These are phyloP conservation scores for Caenorhabditis virilis DNA, from an alignment of 2,888 invertebrate species.

Conservation along the genomic window DNA sequence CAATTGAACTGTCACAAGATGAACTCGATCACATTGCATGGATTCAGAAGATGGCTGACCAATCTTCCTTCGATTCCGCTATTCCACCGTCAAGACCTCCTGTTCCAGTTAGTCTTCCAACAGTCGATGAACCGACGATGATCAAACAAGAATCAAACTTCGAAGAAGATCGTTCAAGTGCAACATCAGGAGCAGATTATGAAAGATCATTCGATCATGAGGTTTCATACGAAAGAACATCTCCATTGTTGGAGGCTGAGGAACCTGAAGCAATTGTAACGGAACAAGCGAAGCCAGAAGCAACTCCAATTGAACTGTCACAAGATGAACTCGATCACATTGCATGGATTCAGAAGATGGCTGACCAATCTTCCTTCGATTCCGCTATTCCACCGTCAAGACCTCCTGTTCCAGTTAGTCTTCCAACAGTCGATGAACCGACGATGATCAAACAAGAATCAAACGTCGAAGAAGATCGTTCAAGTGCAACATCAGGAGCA, in stretches of 20 bases:
- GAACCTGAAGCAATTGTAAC: background rate
- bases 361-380: conserved; percentile 11
- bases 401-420: background rate
- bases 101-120: conserved; percentile 10
- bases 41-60: conserved; percentile 35
- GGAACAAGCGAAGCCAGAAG: background rate
- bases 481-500: conserved; percentile 36
- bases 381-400: background rate
- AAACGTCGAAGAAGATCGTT: conserved; percentile 1
- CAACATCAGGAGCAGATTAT: conserved; percentile 33
- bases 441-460: background rate
- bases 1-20: conserved; percentile 10
- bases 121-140: conserved; percentile 6
- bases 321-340: conserved; percentile 37
- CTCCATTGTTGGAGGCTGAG: conserved; percentile 2
- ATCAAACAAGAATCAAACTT: background rate
- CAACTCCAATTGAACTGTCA: conserved; percentile 11
- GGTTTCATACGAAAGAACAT: background rate
- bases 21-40: conserved; percentile 39
- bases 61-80: conserved; percentile 34
- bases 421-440: conserved; percentile 1
- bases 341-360: conserved; percentile 11
- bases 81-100: conserved; percentile 9
- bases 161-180: conserved; percentile 24
- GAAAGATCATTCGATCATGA: conserved; percentile 21